Base-by-base conservation (phyloP, 1,140 invertebrate genomes). In the Papilio glaucus region DNA sequence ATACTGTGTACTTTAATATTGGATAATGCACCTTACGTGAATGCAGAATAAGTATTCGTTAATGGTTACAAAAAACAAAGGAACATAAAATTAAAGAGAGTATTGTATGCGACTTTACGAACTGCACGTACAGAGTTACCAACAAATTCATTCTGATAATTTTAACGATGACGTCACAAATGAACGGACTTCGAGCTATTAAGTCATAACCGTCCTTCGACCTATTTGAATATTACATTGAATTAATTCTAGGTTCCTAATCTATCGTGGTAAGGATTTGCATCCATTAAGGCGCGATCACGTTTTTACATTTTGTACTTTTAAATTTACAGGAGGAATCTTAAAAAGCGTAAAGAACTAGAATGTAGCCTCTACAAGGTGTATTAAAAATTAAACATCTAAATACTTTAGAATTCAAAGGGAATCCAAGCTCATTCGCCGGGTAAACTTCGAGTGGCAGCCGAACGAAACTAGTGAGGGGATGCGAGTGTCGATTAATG, bases 31-130 rank as follows among this genome's bases (percentile, higher is more conserved):
- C 49, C 18, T 53, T 53, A 53, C 9, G 9, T 24, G 7, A 49
- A 3, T 53, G 10, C 49, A 49, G 12, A 53, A 53, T 53, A 53
- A 53, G 18, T 9, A 18, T 24, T 18, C 21, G 18, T 8, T 2
- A 33, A 33, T 3, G 6, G 6, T 33, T 3, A 33, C 29, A 33
- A 53, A 53, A 26, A 12, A 53, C 18, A 53, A 53, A 24, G 9
- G 21, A 53, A 24, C 21, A 53, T 53, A 53, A 53, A 24, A 53
- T 53, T 26, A 12, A 26, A 53, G 29, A 53, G 1, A 5, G 21
- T 53, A 53, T 24, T 53, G 18, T 53, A 53, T 53, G 49, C 49
- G 24, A 12, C 45, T 33, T 33, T 49, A 49, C 10, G 39, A 41
- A 9, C 9, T 24, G n/a, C n/a, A 49, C 42, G 41, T 45, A 45